These are phyloP conservation scores for Pangasianodon gigas DNA, from an alignment of 2,113 vertebrate species.

Conservation along the genomic window DNA sequence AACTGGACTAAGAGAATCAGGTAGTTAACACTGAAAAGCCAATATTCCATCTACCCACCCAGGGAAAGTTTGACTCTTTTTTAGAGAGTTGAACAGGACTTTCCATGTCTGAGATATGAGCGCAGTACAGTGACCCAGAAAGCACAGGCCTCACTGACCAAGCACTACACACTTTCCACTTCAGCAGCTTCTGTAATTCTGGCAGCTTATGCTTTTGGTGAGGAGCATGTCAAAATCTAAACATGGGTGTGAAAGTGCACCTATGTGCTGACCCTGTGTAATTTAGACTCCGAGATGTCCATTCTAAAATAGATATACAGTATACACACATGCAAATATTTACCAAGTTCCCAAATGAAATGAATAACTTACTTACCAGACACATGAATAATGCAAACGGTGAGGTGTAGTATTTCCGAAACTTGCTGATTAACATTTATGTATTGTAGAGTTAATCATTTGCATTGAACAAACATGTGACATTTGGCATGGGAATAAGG, in stretches of 20 bases:
- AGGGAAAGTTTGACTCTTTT: conserved; percentile 19
- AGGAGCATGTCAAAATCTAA: background rate
- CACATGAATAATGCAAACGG: background rate
- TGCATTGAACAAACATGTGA: conserved; percentile 10
- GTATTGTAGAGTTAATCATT: conserved; percentile 7
- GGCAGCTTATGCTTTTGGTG: background rate
- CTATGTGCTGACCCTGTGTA: background rate
- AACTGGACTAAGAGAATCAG: conserved; percentile 19
- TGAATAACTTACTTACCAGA: background rate
- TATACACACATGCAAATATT: background rate
- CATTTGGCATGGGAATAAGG: conserved; percentile 14
- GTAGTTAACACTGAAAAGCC: conserved; percentile 5
- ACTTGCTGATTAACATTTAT: conserved; percentile 5
- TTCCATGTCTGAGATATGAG: background rate
- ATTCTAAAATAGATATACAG: background rate
- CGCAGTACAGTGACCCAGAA: background rate
- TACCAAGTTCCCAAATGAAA: background rate
- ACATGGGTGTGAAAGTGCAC: background rate
- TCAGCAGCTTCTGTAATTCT: background rate
- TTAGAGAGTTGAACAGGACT: background rate
- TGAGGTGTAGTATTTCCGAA: conserved; percentile 25
- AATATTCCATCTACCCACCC: background rate
- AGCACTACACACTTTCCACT: background rate
- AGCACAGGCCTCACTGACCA: background rate
- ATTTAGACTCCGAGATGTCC: background rate